phyloP scores from a whole-genome alignment of 1,140 invertebrate genomes.

The Penaeus chinensis region DNA sequence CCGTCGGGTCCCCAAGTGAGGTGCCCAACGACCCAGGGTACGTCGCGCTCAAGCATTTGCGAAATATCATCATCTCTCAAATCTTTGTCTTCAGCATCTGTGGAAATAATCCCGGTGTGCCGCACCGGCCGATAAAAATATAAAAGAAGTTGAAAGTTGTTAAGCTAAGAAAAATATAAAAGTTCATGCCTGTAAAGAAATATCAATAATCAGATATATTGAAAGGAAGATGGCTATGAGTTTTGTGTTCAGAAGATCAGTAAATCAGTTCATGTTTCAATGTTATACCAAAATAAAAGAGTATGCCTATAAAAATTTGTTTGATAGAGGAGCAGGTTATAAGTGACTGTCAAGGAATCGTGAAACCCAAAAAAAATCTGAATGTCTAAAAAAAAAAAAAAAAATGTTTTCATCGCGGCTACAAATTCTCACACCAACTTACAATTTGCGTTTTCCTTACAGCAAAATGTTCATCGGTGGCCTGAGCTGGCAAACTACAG shows the following conservation, averaged over 20 bases:
- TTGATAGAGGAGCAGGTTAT: constrained; percentile 2
- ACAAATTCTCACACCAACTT: no score
- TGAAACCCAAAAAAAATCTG: neutral
- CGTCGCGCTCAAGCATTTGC: constrained; percentile 19
- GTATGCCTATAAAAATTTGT: neutral
- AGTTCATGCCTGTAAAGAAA: no score
- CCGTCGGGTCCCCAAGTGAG: constrained; percentile 64
- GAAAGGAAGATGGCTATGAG: no score
- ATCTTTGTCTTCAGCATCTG: constrained; percentile 15
- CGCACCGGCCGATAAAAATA: no score
- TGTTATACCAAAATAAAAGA: no score
- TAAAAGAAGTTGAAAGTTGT: no score
- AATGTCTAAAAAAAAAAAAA: neutral
- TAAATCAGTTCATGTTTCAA: no score
- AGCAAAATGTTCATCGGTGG: constrained; percentile 99
- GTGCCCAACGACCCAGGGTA: constrained; percentile 65
- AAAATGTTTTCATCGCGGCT: neutral
- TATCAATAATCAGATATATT: no score
- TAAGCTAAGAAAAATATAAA: no score
- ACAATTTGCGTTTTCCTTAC: constrained; percentile 75
- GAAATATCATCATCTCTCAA: constrained; percentile 10
- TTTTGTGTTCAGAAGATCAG: no score
- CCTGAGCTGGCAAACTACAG: constrained; percentile 99
- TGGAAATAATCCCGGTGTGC: neutral
- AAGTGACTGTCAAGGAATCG: neutral